Conservation (phyloP, 1,140 invertebrate genomes). For the Neelides sp. region DNA sequence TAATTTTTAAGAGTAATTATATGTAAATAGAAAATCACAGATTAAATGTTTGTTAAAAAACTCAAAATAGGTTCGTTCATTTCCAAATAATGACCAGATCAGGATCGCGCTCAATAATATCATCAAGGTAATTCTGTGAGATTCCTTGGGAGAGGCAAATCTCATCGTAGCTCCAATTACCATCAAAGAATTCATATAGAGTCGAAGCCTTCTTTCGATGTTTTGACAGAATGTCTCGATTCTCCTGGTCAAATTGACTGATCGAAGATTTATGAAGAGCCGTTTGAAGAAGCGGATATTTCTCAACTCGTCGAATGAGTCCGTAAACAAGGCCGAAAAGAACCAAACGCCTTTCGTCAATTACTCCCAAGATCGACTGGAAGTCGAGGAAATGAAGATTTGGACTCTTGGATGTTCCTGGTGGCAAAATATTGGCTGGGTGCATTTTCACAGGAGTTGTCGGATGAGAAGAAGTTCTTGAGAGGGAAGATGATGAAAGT, state of each 20-base stretch:
- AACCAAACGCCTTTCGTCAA: constrained; percentile 74
- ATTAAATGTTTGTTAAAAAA: neutral
- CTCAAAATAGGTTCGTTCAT: constrained; percentile 37
- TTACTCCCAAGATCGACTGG: constrained; percentile 33
- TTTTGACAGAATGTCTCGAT: constrained; percentile 17
- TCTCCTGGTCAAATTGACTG: constrained; percentile 46
- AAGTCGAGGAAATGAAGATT: constrained; percentile 5
- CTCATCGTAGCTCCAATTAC: constrained; percentile 67
- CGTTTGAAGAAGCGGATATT: constrained; percentile 36
- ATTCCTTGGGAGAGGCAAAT: constrained; percentile 78
- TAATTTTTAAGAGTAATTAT: too few species aligned
- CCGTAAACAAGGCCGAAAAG: constrained; percentile 80
- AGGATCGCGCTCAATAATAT: constrained; percentile 71
- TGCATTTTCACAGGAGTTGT: constrained; percentile 24
- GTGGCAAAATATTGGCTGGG: neutral
- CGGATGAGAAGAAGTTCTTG: constrained; percentile 24
- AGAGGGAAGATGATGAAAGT: constrained; percentile 26
- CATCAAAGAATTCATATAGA: constrained; percentile 60
- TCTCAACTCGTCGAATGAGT: constrained; percentile 68
- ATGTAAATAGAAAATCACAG: neutral
- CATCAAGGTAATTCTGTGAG: constrained; percentile 64
- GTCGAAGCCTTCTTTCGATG: constrained; percentile 34
- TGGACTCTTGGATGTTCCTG: constrained; percentile 9
- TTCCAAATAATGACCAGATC: constrained; percentile 74
- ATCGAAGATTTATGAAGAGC: constrained; percentile 21